A percentile compares a stretch with the other conserved stretches of the same genome.
These are phyloP conservation scores for Pristionchus maxplancki DNA, from an alignment of 2,888 invertebrate species.

Conservation along the genomic window DNA sequence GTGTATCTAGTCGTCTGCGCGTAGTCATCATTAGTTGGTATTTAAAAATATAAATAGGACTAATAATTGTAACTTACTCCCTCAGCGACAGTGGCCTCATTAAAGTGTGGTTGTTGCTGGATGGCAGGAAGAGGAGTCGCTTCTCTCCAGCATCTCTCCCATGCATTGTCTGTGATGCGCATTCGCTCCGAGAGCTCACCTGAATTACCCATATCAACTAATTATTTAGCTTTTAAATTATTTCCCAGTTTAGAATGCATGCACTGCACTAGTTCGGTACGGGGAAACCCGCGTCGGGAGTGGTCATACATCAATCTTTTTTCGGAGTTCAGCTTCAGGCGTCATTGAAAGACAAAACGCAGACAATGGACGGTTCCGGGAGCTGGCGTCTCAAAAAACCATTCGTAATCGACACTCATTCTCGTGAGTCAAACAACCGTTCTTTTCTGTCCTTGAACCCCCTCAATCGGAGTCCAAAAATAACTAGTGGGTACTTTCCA, in stretches of 20 bases:
- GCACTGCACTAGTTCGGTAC: too few relatives aligned
- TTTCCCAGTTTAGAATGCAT: background rate
- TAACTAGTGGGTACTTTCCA: background rate
- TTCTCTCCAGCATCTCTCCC: conserved; percentile 92
- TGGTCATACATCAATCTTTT: background rate
- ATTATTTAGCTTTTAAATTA: too few relatives aligned
- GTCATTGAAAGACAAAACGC: background rate
- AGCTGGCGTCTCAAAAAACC: background rate
- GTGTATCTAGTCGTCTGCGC: background rate
- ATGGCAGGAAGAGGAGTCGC: conserved; percentile 91
- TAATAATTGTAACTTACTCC: conserved; percentile 82
- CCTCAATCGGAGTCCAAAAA: background rate
- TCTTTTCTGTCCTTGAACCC: background rate
- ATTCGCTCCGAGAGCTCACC: conserved; percentile 79
- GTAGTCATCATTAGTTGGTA: too few relatives aligned
- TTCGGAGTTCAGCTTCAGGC: background rate
- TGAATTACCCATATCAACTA: conserved; percentile 1
- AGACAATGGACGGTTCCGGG: background rate
- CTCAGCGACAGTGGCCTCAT: conserved; percentile 95
- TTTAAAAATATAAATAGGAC: background rate
- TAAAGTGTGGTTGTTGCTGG: conserved; percentile 92
- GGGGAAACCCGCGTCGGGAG: too few relatives aligned
- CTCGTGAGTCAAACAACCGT: background rate
- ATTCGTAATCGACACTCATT: too few relatives aligned
- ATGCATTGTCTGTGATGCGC: conserved; percentile 92